Evolutionary conservation across 2,797 vertebrate genomes (phyloP).

Genomic region (Helostoma temminkii): DNA sequence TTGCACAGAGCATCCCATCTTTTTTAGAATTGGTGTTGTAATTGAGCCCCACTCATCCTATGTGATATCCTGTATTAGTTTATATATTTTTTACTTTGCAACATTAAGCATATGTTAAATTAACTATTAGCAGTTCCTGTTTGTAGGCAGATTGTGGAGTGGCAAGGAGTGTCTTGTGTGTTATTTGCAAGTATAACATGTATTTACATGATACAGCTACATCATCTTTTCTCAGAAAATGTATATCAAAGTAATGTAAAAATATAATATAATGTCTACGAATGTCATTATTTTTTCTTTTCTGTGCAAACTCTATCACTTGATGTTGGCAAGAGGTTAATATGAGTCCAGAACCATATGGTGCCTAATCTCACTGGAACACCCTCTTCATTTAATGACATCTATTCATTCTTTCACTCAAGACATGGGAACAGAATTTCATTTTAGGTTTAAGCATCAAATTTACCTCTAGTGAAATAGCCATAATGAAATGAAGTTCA

Average conservation of each 20-base stretch:
- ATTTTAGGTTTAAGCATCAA: conserved; percentile 40
- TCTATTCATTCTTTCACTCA: conserved; percentile 14
- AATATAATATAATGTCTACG: too few species aligned
- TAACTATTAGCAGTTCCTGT: not conserved
- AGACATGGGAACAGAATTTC: conserved; percentile 26
- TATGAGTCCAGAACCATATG: conserved; percentile 23
- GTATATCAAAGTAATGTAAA: not conserved
- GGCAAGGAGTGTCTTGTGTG: not conserved
- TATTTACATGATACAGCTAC: too few species aligned
- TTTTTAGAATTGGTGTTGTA: too few species aligned
- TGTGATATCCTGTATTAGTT: not conserved
- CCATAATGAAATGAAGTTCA: conserved; percentile 60
- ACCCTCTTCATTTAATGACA: conserved; percentile 48
- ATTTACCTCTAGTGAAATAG: conserved; percentile 52
- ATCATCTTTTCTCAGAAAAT: not conserved
- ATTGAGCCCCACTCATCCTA: too few species aligned
- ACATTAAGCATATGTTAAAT: not conserved
- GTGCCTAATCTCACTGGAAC: conserved; percentile 48
- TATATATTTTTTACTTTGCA: not conserved
- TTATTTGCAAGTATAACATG: too few species aligned
- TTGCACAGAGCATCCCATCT: too few species aligned
- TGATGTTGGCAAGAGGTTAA: not conserved
- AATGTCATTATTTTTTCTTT: not conserved
- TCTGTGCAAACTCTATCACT: not conserved
- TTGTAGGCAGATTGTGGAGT: not conserved